These are phyloP conservation scores for Hypomecis atomaria DNA, from an alignment of 2,888 invertebrate genomes.

Conservation along the genomic window DNA sequence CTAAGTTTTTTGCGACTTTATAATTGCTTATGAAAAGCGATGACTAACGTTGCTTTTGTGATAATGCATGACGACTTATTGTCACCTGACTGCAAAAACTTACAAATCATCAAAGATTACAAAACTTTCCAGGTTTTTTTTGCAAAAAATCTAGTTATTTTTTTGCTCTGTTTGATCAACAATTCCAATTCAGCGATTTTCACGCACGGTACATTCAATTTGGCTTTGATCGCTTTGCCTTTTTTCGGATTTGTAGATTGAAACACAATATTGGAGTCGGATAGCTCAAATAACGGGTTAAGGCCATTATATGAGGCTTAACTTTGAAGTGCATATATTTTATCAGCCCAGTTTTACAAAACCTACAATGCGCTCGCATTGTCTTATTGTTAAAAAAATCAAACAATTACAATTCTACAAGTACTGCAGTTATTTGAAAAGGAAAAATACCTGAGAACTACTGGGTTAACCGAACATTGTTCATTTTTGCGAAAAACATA, in stretches of 20 bases:
- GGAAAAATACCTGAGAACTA: no score
- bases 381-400: no score
- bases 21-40: no score
- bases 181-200: slow-evolving; percentile 15
- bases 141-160: not conserved
- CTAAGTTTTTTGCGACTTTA: no score
- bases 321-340: slow-evolving; percentile 1
- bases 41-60: no score
- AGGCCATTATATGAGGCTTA: slow-evolving; percentile 2
- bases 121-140: not conserved
- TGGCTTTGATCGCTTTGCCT: slow-evolving; percentile 27
- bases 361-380: not conserved
- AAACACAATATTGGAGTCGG: slow-evolving; percentile 23
- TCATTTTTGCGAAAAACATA: no score
- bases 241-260: slow-evolving; percentile 21
- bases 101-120: no score
- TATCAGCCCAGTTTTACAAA: not conserved
- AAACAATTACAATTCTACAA: no score
- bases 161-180: slow-evolving; percentile 20
- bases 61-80: no score
- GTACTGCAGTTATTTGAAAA: no score
- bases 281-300: slow-evolving; percentile 8
- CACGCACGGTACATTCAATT: slow-evolving; percentile 25
- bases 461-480: no score
- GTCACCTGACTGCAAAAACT: no score